These are phyloP conservation scores for Sarcophaga caerulescens DNA, from an alignment of 2,888 invertebrate genomes.

Conservation along the genomic window DNA sequence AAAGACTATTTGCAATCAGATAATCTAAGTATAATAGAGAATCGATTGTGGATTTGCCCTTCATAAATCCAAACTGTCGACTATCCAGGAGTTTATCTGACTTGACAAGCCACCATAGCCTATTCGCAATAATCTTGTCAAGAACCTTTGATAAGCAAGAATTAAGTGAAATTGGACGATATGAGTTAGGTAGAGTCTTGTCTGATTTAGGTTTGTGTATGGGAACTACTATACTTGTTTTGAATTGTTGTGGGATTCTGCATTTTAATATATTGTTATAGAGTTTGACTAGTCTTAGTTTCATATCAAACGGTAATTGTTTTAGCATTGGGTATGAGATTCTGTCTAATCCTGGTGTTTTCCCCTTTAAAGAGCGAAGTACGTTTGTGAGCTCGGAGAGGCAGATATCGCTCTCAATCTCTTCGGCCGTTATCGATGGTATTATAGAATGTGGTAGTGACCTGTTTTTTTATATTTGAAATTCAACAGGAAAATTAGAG, in stretches of 20 bases:
- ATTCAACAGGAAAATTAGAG: conserved; percentile 9
- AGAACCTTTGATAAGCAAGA: conserved; percentile 29
- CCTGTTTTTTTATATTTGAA: conserved; percentile 11
- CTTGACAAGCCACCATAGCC: conserved; percentile 45
- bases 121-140: conserved; percentile 45
- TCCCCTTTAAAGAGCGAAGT: conserved; percentile 31
- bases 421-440: not conserved
- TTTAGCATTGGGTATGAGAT: conserved; percentile 61
- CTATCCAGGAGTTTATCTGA: conserved; percentile 37
- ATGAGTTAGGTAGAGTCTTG: conserved; percentile 40
- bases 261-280: conserved; percentile 29
- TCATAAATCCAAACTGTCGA: conserved; percentile 9
- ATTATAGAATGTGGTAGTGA: too few relatives aligned
- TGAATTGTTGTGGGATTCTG: conserved; percentile 32
- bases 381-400: conserved; percentile 12
- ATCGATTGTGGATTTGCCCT: conserved; percentile 39
- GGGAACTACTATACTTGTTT: conserved; percentile 33
- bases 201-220: conserved; percentile 38
- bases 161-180: conserved; percentile 16
- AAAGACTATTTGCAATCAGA: not conserved
- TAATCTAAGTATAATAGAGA: conserved; percentile 30
- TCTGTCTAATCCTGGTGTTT: conserved; percentile 39
- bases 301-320: conserved; percentile 30
- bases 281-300: conserved; percentile 5
- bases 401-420: conserved; percentile 20